Base-by-base conservation (phyloP, 2,888 invertebrate genomes). In the Steinernema hermaphroditum region DNA sequence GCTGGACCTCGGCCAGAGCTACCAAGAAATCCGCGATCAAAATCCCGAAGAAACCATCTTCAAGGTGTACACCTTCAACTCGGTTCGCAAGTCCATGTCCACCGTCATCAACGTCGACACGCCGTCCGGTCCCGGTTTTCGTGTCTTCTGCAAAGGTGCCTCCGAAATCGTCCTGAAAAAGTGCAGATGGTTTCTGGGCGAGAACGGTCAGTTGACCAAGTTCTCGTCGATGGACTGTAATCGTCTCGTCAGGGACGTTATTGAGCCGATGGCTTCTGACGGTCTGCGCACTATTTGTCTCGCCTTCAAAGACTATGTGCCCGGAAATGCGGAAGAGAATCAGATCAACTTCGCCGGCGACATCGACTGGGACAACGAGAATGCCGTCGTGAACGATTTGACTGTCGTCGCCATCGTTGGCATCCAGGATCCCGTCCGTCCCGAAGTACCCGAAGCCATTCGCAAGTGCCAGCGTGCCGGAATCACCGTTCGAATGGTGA, bases 391-490 rank as follows among this genome's bases (percentile, higher is more conserved):
- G 82, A 92, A 91, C 86, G 94, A 94, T 89, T 90, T 99, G 80
- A 96, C 96, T 72, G 96, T 95, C 88, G 88, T 99, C 77, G 94
- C 94, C 87, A 93, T 98, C 78, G 94, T 96, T 80, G 98, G 98
- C 22, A 85, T 85, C 62, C 85, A 85, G 89, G 98, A 99, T 90
- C 98, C 98, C 29, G 98, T 99, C 77, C 91, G 98, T 87, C 93
- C 94, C 22, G 98, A 89, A 88, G 90, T 90, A 19, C 90, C 90
- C 0, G 95, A 94, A 82, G 97, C 98, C 44, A 99, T 99, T 83
- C 91, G 91, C 76, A 93, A 92, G 88, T 98, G 98, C 88, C 96
- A 97, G 90, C 92, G 93, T 85, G 94, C 98, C 54, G 98, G 98
- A 81, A 98, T 99, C 86, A 96, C 95, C 12, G 98, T 98, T 24